Conservation (phyloP, 2,888 invertebrate genomes). For the Platycnemis pennipes region DNA sequence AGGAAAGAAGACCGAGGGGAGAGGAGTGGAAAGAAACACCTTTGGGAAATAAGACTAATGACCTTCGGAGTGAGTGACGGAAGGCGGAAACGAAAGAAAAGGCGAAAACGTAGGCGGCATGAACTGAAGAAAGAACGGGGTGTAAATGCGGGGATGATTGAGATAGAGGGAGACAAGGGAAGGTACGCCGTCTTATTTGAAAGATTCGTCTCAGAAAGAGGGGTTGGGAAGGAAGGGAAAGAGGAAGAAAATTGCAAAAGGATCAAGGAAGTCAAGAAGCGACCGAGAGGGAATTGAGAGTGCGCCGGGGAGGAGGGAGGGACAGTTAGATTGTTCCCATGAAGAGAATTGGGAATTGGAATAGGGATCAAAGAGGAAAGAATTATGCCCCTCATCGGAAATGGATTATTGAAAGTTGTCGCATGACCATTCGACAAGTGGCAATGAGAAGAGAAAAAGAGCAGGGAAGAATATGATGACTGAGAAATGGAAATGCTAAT, state of each 20-base stretch:
- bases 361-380: neutral
- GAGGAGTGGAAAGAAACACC: neutral
- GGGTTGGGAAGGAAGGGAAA: neutral
- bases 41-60: slow-evolving; percentile 31
- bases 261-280: slow-evolving; percentile 16
- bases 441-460: neutral
- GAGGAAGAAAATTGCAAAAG: slow-evolving; percentile 4
- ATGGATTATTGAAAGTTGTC: slow-evolving; percentile 22
- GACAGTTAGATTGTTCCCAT: neutral
- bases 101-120: neutral
- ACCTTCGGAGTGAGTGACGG: neutral
- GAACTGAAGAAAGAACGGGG: neutral
- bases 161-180: neutral
- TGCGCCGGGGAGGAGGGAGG: neutral
- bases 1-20: neutral
- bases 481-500: neutral
- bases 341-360: neutral
- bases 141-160: neutral
- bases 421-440: neutral
- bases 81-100: too few relatives aligned
- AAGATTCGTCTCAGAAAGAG: neutral
- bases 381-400: neutral
- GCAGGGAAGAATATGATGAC: neutral
- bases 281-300: neutral
- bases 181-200: neutral